Conservation (phyloP, 2,888 invertebrate genomes). For the Ochropacha duplaris region DNA sequence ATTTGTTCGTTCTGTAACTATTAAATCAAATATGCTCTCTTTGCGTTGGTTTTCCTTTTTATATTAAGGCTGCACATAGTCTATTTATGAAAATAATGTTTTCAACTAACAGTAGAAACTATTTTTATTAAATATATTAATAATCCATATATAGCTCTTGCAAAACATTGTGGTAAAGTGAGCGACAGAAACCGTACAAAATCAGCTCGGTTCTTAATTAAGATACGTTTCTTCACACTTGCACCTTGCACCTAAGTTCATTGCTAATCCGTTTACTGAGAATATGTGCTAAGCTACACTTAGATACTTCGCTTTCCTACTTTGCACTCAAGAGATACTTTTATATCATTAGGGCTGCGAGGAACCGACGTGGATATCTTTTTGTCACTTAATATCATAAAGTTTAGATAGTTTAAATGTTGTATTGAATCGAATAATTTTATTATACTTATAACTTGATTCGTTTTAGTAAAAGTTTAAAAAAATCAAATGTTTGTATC, state of each 20-base stretch:
- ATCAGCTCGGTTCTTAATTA: constrained; percentile 10
- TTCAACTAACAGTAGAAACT: too few relatives aligned
- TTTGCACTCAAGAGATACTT: not conserved
- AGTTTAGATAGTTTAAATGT: too few relatives aligned
- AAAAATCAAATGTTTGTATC: too few relatives aligned
- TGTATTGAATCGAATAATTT: too few relatives aligned
- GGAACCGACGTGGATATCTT: not conserved
- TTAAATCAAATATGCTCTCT: too few relatives aligned
- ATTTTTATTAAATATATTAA: too few relatives aligned
- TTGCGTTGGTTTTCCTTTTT: too few relatives aligned
- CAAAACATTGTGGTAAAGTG: not conserved
- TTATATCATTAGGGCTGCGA: not conserved
- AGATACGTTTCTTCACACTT: constrained; percentile 23
- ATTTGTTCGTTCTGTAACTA: too few relatives aligned
- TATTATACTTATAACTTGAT: too few relatives aligned
- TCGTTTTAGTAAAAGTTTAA: too few relatives aligned
- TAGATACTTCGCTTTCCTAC: constrained; percentile 6
- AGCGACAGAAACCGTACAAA: constrained; percentile 21
- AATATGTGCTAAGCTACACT: constrained; percentile 37
- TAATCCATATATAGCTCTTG: not conserved
- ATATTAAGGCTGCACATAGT: too few relatives aligned
- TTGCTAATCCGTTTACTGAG: constrained; percentile 52
- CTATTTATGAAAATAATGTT: too few relatives aligned
- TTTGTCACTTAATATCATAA: not conserved
- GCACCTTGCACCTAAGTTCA: constrained; percentile 36